phyloP scores from a whole-genome alignment of 2,113 vertebrate genomes.

The Caracal caracal region DNA sequence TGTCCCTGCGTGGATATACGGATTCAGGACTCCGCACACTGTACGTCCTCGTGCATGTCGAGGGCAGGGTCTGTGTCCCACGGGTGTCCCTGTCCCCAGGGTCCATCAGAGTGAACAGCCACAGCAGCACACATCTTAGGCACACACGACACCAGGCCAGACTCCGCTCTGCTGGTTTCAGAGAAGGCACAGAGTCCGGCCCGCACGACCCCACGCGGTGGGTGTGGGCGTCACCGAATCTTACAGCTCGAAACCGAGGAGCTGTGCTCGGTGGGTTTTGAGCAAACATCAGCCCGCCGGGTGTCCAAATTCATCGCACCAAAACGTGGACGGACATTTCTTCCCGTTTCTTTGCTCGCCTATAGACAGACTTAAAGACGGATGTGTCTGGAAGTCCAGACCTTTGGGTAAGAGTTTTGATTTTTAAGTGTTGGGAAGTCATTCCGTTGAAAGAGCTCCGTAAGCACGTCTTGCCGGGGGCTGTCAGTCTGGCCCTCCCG shows the following conservation, averaged over 20 bases:
- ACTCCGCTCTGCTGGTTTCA: not conserved
- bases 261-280: not conserved
- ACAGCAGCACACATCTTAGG: fast-evolving
- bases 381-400: not conserved
- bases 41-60: not conserved
- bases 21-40: not conserved
- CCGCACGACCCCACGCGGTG: fast-evolving
- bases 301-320: not conserved
- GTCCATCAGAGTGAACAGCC: not conserved
- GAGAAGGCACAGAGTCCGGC: fast-evolving
- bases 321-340: not conserved
- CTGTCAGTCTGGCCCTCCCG: not conserved
- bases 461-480: not conserved
- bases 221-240: not conserved
- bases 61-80: not conserved
- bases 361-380: not conserved
- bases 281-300: fast-evolving
- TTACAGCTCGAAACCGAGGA: not conserved
- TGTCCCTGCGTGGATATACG: fast-evolving
- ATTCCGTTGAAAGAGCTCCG: not conserved
- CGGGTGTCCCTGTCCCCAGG: not conserved
- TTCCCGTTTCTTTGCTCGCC: not conserved
- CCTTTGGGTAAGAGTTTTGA: not conserved
- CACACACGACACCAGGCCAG: not conserved
- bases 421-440: not conserved